phyloP scores from a whole-genome alignment of 2,797 vertebrate species.

The Garrulus glandarius region DNA sequence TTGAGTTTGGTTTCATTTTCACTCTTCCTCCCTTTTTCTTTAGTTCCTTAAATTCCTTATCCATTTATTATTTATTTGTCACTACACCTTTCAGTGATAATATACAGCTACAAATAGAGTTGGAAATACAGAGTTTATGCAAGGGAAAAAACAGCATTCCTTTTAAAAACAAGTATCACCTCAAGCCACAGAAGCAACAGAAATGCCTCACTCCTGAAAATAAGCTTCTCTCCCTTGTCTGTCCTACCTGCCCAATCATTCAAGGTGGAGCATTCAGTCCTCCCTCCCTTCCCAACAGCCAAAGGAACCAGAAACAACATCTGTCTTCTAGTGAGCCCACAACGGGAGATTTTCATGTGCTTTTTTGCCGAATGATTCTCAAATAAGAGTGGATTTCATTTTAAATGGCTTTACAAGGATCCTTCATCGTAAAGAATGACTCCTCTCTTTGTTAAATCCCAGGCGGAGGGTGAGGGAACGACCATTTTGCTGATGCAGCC shows the following conservation, averaged over 20 bases:
- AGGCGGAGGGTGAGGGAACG: neutral
- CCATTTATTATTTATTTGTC: neutral
- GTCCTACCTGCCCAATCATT: neutral
- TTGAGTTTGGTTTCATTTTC: neutral
- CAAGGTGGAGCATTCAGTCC: neutral
- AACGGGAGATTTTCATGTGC: neutral
- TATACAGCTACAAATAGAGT: neutral
- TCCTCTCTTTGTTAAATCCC: neutral
- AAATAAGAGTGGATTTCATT: neutral
- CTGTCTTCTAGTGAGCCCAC: neutral
- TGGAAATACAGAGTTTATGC: neutral
- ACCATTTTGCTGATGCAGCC: neutral
- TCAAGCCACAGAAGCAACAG: neutral
- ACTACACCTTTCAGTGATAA: neutral
- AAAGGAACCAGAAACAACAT: neutral
- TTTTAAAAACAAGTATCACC: neutral
- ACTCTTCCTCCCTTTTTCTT: neutral
- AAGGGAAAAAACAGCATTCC: neutral
- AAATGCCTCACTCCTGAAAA: neutral
- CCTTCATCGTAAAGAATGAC: neutral
- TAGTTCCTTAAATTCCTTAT: neutral
- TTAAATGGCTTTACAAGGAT: neutral
- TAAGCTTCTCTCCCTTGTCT: neutral
- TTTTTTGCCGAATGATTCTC: neutral
- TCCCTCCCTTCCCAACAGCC: neutral